Evolutionary conservation across 2,888 invertebrate genomes (phyloP).

Genomic region (Drosophila mimetica): DNA sequence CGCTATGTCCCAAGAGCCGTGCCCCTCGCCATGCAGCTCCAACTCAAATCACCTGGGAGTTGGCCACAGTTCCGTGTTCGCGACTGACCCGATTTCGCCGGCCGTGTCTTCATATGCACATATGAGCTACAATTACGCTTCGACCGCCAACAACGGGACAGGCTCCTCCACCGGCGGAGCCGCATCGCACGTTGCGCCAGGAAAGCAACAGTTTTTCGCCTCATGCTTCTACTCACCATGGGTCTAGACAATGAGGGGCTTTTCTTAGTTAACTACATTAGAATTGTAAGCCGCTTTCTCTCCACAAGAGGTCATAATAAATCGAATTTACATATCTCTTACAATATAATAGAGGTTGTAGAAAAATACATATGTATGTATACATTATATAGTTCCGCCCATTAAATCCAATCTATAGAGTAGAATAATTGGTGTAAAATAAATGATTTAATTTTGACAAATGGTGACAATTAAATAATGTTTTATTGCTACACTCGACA

Average conservation of each 20-base stretch:
- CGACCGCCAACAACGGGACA: slow-evolving; percentile 56
- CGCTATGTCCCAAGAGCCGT: slow-evolving; percentile 57
- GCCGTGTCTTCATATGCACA: slow-evolving; percentile 68
- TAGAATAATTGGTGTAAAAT: slow-evolving; percentile 45
- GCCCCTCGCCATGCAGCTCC: slow-evolving; percentile 88
- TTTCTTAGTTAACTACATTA: slow-evolving; percentile 1
- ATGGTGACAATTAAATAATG: not conserved
- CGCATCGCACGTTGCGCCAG: slow-evolving; percentile 55
- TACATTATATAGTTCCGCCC: slow-evolving; percentile 52
- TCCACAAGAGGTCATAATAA: slow-evolving; percentile 30
- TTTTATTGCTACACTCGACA: not conserved
- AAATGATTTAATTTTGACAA: slow-evolving; percentile 47
- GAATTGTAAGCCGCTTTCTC: not conserved
- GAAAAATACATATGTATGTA: slow-evolving; percentile 42
- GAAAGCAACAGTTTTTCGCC: slow-evolving; percentile 82
- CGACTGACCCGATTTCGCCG: slow-evolving; percentile 48
- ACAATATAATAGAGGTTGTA: slow-evolving; percentile 49
- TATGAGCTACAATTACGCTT: slow-evolving; percentile 79
- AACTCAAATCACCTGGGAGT: slow-evolving; percentile 86
- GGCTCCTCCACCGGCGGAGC: slow-evolving; percentile 41
- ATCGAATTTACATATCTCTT: slow-evolving; percentile 76
- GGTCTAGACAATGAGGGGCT: slow-evolving; percentile 57
- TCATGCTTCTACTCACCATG: slow-evolving; percentile 83
- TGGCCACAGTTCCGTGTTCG: slow-evolving; percentile 43
- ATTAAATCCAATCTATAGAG: slow-evolving; percentile 41